These are phyloP conservation scores for Tragelaphus buxtoni DNA, from an alignment of 2,113 vertebrate species.

Conservation along the genomic window DNA sequence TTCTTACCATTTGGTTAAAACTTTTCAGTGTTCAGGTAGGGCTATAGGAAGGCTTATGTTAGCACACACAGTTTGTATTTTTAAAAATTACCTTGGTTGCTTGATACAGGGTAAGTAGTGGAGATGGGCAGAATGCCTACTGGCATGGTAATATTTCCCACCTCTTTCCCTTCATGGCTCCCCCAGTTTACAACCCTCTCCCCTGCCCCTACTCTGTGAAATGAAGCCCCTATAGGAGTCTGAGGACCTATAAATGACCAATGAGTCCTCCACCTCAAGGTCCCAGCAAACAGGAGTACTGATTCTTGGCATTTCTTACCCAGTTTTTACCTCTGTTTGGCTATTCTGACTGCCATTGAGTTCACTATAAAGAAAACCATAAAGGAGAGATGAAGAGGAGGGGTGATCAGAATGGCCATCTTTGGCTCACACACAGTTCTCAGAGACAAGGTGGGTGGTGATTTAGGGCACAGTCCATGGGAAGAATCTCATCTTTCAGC, in stretches of 20 bases:
- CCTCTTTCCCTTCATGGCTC: neutral
- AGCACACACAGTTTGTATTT: neutral
- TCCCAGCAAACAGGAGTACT: neutral
- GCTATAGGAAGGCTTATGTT: neutral
- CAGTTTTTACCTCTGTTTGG: neutral
- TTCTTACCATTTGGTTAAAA: neutral
- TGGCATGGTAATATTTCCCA: neutral
- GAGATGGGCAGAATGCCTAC: neutral
- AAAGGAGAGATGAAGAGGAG: neutral
- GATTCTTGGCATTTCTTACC: neutral
- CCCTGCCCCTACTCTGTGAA: neutral
- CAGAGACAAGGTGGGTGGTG: neutral
- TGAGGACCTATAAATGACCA: neutral
- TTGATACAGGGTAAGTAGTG: neutral
- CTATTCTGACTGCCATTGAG: neutral
- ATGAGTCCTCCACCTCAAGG: neutral
- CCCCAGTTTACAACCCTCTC: neutral
- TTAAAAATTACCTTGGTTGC: neutral
- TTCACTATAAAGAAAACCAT: neutral
- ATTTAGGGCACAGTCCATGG: neutral
- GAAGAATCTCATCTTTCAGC: neutral
- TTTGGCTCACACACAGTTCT: neutral
- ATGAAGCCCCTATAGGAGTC: neutral
- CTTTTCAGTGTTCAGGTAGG: neutral
- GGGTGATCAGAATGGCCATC: neutral